Conservation (phyloP, 2,888 invertebrate species). For the Calliscelio sp. region DNA sequence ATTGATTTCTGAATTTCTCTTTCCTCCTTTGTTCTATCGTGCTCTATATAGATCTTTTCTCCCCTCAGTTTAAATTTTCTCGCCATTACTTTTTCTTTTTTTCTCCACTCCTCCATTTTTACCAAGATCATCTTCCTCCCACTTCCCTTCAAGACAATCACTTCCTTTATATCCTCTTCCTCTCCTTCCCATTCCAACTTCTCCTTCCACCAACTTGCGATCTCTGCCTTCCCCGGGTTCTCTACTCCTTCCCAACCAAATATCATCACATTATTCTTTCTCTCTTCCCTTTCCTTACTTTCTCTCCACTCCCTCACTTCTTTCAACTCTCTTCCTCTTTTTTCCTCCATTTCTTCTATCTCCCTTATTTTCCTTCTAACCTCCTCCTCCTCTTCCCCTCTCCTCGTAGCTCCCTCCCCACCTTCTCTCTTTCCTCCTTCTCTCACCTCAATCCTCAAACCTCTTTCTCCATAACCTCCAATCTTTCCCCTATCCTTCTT, state of each 20-base stretch:
- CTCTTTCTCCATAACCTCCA: too few relatives aligned
- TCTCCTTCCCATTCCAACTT: neutral
- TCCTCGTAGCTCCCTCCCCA: neutral
- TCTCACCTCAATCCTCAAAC: too few relatives aligned
- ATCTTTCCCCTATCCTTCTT: too few relatives aligned
- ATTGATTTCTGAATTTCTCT: slow-evolving; percentile 20
- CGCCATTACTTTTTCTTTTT: neutral
- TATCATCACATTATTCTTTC: slow-evolving; percentile 3
- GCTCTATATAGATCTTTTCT: slow-evolving; percentile 1
- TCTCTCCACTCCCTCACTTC: neutral
- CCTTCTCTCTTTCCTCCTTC: too few relatives aligned
- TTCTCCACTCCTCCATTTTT: neutral
- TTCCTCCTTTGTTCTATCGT: slow-evolving; percentile 32
- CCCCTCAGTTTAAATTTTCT: slow-evolving; percentile 7
- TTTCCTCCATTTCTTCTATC: neutral
- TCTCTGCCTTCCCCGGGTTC: neutral
- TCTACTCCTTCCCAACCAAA: slow-evolving; percentile 1
- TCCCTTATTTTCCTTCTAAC: neutral
- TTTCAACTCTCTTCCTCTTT: neutral
- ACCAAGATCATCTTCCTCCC: neutral
- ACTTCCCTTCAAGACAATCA: neutral
- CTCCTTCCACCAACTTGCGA: neutral
- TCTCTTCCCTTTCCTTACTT: neutral
- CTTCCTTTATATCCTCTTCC: neutral
- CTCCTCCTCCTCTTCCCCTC: neutral